Conservation (phyloP, 2,113 vertebrate genomes). For the Urocitellus parryii region DNA sequence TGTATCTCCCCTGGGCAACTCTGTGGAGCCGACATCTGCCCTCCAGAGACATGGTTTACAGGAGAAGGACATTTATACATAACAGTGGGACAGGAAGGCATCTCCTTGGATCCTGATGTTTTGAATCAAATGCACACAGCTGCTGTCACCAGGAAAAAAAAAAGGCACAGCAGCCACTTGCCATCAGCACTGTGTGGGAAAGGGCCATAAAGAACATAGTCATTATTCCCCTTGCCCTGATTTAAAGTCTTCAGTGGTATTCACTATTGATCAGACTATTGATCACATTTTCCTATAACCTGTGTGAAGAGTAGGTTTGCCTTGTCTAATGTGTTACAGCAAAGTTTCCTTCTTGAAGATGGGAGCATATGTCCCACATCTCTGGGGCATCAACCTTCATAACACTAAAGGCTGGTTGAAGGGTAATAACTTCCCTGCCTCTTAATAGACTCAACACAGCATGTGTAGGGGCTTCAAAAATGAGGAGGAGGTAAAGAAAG, state of each 20-base stretch:
- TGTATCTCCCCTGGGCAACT: not conserved
- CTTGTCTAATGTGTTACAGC: not conserved
- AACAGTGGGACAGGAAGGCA: slow-evolving; percentile 40
- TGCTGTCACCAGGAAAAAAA: not conserved
- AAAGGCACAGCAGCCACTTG: not conserved
- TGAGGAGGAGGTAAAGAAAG: not conserved
- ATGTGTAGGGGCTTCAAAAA: not conserved
- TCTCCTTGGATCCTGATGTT: slow-evolving; percentile 41
- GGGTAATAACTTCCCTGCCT: not conserved
- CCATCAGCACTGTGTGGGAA: slow-evolving; percentile 24
- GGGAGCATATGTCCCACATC: not conserved
- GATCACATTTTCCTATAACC: not conserved
- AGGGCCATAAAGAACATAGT: not conserved
- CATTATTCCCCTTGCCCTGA: not conserved
- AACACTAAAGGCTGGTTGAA: not conserved
- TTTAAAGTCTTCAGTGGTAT: not conserved
- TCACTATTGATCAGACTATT: slow-evolving; percentile 48
- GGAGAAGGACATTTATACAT: slow-evolving; percentile 59
- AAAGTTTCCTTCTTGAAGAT: not conserved
- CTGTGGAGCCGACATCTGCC: slow-evolving; percentile 62
- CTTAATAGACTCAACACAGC: not conserved
- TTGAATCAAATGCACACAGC: slow-evolving; percentile 16
- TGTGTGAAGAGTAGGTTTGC: not conserved
- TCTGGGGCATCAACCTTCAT: not conserved
- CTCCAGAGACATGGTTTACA: slow-evolving; percentile 67